Percentiles rank a stretch among this genome's conserved stretches.
phyloP scores from a whole-genome alignment of 2,797 vertebrate genomes.

The Manis crassicaudata region DNA sequence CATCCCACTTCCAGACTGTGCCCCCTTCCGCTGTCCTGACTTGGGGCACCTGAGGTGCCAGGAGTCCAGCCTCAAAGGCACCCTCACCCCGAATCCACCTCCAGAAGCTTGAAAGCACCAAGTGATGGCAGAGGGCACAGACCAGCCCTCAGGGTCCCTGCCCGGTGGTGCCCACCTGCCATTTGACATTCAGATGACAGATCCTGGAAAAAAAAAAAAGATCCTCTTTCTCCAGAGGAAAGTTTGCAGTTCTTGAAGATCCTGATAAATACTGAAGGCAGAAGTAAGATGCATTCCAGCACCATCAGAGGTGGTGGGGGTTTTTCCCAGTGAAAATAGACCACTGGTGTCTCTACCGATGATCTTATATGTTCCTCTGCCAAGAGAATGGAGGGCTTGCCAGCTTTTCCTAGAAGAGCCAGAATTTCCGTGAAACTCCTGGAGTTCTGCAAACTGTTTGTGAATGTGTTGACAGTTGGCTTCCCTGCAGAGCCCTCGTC shows the following conservation, averaged over 20 bases:
- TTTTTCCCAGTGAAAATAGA: constrained; percentile 74
- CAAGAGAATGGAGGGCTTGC: constrained; percentile 75
- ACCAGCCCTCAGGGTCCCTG: background rate
- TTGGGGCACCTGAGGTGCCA: too few relatives aligned
- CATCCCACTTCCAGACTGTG: too few relatives aligned
- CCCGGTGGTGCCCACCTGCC: fast-evolving
- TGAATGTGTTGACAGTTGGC: constrained; percentile 80
- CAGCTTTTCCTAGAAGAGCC: constrained; percentile 80
- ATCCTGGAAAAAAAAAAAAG: background rate
- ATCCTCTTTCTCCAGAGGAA: background rate
- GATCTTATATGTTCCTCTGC: constrained; percentile 66
- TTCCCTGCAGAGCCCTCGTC: constrained; percentile 70
- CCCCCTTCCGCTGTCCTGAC: background rate
- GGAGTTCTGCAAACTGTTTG: constrained; percentile 81
- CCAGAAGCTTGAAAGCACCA: background rate
- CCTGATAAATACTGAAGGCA: constrained; percentile 16
- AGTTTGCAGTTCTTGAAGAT: background rate
- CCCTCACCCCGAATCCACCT: background rate
- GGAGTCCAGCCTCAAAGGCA: fast-evolving
- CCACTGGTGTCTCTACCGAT: constrained; percentile 51
- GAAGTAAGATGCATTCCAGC: constrained; percentile 50
- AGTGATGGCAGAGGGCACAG: fast-evolving
- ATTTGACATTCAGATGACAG: background rate
- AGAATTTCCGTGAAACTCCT: constrained; percentile 79
- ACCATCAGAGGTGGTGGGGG: background rate